phyloP scores from a whole-genome alignment of 2,888 invertebrate genomes.

The Drosophila mayaguana region DNA sequence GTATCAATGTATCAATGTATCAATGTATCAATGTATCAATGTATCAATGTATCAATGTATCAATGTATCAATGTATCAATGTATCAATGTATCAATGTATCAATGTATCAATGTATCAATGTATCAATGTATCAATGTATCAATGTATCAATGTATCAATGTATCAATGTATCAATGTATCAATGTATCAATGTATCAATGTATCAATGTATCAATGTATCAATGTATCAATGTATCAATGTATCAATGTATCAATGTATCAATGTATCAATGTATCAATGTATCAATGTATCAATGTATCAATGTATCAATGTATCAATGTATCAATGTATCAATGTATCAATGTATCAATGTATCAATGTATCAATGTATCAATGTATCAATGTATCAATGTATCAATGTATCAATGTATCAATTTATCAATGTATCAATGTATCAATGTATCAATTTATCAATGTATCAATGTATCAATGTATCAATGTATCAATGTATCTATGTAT shows the following conservation, averaged over 20 bases:
- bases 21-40: no score
- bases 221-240: no score
- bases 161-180: no score
- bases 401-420: not conserved
- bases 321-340: not conserved
- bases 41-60: no score
- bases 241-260: not conserved
- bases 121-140: no score
- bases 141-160: no score
- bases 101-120: no score
- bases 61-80: no score
- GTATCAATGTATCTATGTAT: not conserved
- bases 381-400: constrained; percentile 2
- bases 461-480: not conserved
- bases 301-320: not conserved
- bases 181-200: no score
- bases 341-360: not conserved
- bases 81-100: no score
- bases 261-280: constrained; percentile 1
- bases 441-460: not conserved
- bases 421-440: constrained; percentile 2
- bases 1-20: no score
- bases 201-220: no score
- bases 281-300: not conserved
- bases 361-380: constrained; percentile 2